A percentile compares a stretch with the other conserved stretches of the same genome.
These are phyloP conservation scores for Aphelocoma californica DNA, from an alignment of 2,797 vertebrate species.

Conservation along the genomic window DNA sequence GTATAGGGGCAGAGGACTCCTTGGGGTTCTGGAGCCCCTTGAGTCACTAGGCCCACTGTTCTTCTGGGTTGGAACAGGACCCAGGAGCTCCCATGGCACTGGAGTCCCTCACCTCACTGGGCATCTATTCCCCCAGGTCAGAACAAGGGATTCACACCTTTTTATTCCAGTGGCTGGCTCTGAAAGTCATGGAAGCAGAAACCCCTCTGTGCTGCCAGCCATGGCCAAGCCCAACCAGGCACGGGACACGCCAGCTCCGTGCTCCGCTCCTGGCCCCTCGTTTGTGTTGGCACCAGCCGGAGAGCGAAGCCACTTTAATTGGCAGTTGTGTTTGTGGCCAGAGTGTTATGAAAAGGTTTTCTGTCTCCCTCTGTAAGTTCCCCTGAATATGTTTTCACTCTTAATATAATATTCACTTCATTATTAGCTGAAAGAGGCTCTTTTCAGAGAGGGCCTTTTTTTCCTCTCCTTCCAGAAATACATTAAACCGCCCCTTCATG, in stretches of 20 bases:
- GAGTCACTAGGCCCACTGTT: background rate
- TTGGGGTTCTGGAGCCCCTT: background rate
- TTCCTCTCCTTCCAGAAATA: slow-evolving; percentile 59
- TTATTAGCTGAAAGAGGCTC: slow-evolving; percentile 72
- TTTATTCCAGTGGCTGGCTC: background rate
- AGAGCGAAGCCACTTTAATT: slow-evolving; percentile 35
- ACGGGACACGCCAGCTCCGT: accelerated
- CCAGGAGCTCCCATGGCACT: background rate
- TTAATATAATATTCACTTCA: slow-evolving; percentile 76
- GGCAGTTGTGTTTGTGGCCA: slow-evolving; percentile 66
- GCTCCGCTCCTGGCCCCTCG: slow-evolving; percentile 31
- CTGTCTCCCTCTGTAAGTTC: slow-evolving; percentile 68
- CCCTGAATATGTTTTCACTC: slow-evolving; percentile 69
- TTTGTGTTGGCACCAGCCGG: slow-evolving; percentile 74
- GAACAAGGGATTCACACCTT: accelerated
- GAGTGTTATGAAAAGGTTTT: slow-evolving; percentile 75
- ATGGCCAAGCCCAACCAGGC: background rate
- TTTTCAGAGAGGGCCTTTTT: slow-evolving; percentile 37
- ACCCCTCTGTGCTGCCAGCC: background rate
- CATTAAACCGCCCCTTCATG: slow-evolving; percentile 37
- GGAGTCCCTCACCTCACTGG: background rate
- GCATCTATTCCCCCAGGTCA: background rate
- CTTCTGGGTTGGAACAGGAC: background rate
- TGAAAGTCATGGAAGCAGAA: background rate
- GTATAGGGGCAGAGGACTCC: background rate